These are phyloP conservation scores for Microtus richardsoni DNA, from an alignment of 2,113 vertebrate species.

Conservation along the genomic window DNA sequence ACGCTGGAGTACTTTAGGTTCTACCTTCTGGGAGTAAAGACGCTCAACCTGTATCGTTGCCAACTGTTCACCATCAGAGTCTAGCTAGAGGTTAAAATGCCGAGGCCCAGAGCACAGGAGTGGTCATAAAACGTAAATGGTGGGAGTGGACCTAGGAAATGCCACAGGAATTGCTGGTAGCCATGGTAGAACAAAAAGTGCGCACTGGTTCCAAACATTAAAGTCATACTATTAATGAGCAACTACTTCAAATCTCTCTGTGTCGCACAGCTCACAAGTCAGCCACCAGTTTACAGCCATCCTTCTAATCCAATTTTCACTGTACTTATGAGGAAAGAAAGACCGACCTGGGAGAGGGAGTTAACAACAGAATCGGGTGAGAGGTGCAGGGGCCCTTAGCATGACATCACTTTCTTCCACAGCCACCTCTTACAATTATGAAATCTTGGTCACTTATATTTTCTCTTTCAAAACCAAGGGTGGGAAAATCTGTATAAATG, in stretches of 20 bases:
- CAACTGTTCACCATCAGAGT: background rate
- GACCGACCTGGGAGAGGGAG: background rate
- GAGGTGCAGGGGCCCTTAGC: background rate
- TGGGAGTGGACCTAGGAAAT: background rate
- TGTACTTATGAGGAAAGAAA: background rate
- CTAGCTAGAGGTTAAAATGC: background rate
- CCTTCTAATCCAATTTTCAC: background rate
- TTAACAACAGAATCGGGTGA: background rate
- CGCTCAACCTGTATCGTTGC: background rate
- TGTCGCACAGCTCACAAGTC: background rate
- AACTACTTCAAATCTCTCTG: background rate
- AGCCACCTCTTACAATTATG: background rate
- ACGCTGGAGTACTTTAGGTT: background rate
- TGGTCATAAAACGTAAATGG: background rate
- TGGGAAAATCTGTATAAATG: background rate
- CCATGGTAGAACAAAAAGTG: background rate
- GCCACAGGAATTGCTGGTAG: background rate
- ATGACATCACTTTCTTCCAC: rapidly evolving
- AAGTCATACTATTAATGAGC: background rate
- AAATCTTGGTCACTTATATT: background rate
- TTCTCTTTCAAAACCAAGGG: background rate
- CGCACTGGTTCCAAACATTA: background rate
- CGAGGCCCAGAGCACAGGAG: background rate
- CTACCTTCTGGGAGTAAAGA: background rate
- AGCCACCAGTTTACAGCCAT: background rate